phyloP scores from a whole-genome alignment of 2,888 invertebrate species.

The Polydrusus pterygomalis region DNA sequence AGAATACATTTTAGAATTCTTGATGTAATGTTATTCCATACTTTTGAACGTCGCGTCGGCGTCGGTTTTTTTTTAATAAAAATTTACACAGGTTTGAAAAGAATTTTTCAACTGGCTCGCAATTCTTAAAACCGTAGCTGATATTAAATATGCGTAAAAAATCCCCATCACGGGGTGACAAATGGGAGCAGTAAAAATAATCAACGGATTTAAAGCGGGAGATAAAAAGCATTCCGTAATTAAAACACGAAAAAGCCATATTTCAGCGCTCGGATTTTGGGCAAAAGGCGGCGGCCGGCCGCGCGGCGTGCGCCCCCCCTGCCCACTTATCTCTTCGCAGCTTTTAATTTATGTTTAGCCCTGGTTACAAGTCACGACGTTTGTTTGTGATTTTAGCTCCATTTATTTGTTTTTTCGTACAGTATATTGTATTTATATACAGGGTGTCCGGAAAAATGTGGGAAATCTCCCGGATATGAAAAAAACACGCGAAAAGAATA shows the following conservation, averaged over 20 bases:
- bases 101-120: too few species aligned
- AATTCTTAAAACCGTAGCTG: neutral
- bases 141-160: slow-evolving; percentile 15
- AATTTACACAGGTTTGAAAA: too few species aligned
- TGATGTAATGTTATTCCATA: too few species aligned
- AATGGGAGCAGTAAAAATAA: slow-evolving; percentile 50
- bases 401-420: neutral
- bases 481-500: too few species aligned
- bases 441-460: too few species aligned
- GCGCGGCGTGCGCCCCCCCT: slow-evolving; percentile 1
- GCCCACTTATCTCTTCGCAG: slow-evolving; percentile 32
- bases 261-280: slow-evolving; percentile 45
- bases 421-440: too few species aligned
- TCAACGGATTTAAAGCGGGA: slow-evolving; percentile 42
- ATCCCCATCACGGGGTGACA: slow-evolving; percentile 31
- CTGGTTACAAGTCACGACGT: neutral
- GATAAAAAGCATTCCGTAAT: slow-evolving; percentile 50
- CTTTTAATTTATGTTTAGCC: slow-evolving; percentile 29
- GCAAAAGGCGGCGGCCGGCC: slow-evolving; percentile 3
- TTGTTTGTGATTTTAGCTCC: neutral
- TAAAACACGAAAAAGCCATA: slow-evolving; percentile 51
- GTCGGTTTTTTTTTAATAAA: too few species aligned
- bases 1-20: too few species aligned
- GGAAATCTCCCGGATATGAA: too few species aligned
- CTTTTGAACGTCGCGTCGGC: too few species aligned